Evolutionary conservation across 2,113 vertebrate species (phyloP).

Genomic region (Cyanoramphus novaezelandiae): DNA sequence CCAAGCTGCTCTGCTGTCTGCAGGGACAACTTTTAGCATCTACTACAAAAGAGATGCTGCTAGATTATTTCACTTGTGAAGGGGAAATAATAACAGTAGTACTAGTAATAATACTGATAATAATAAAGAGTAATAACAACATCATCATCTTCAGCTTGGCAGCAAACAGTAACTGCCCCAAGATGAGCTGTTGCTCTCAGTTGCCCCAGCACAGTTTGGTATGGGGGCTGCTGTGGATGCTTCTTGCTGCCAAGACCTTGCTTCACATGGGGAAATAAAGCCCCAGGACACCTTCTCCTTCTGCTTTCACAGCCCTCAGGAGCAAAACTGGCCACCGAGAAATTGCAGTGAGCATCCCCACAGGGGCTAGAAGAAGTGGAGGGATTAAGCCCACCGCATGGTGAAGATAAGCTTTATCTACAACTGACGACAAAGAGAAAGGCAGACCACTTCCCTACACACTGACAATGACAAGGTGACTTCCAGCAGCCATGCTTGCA

Average conservation of each 20-base stretch:
- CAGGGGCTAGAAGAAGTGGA: accelerated
- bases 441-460: background rate
- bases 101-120: background rate
- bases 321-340: background rate
- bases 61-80: background rate
- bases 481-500: background rate
- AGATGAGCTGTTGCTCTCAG: background rate
- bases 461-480: accelerated
- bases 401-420: background rate
- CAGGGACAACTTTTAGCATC: background rate
- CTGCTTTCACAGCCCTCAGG: background rate
- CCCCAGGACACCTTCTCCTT: background rate
- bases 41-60: accelerated
- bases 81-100: background rate
- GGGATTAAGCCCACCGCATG: background rate
- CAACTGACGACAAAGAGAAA: background rate
- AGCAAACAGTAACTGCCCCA: background rate
- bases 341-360: background rate
- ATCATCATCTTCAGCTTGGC: background rate
- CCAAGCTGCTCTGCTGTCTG: background rate
- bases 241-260: background rate
- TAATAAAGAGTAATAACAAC: background rate
- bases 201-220: background rate
- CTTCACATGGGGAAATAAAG: accelerated
- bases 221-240: accelerated